phyloP scores from a whole-genome alignment of 2,888 invertebrate genomes.

The Cosmia trapezina region DNA sequence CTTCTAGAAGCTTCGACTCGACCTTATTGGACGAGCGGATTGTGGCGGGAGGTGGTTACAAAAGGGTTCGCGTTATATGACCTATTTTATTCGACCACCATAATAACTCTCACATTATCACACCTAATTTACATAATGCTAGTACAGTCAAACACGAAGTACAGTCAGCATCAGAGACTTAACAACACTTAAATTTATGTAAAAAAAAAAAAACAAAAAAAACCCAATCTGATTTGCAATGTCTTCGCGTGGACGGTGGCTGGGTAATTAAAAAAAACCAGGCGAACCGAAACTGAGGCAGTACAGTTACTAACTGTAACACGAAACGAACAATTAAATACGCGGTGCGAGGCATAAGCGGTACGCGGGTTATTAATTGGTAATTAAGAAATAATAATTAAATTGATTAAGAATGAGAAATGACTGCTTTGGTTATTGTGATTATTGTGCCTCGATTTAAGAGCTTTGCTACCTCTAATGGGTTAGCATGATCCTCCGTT shows the following conservation, averaged over 20 bases:
- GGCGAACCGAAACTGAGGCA: slow-evolving; percentile 83
- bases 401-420: neutral
- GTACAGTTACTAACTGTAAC: slow-evolving; percentile 87
- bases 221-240: slow-evolving; percentile 57
- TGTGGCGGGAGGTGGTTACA: no score
- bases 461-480: no score
- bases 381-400: slow-evolving; percentile 2
- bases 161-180: slow-evolving; percentile 22
- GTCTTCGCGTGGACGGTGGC: slow-evolving; percentile 67
- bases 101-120: slow-evolving; percentile 21
- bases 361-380: slow-evolving; percentile 27
- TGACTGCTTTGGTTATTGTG: neutral
- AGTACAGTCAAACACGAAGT: slow-evolving; percentile 15
- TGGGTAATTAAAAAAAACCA: slow-evolving; percentile 81
- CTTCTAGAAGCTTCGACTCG: no score
- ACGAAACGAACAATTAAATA: slow-evolving; percentile 81
- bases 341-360: slow-evolving; percentile 64
- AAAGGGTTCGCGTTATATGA: no score
- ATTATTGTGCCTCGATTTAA: no score
- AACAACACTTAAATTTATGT: slow-evolving; percentile 4
- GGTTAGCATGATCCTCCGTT: no score
- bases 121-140: slow-evolving; percentile 33
- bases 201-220: slow-evolving; percentile 56
- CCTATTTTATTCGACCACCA: slow-evolving; percentile 2
- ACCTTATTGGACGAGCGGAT: no score